phyloP scores from a whole-genome alignment of 2,888 invertebrate species.

The Nasonovia ribisnigri region DNA sequence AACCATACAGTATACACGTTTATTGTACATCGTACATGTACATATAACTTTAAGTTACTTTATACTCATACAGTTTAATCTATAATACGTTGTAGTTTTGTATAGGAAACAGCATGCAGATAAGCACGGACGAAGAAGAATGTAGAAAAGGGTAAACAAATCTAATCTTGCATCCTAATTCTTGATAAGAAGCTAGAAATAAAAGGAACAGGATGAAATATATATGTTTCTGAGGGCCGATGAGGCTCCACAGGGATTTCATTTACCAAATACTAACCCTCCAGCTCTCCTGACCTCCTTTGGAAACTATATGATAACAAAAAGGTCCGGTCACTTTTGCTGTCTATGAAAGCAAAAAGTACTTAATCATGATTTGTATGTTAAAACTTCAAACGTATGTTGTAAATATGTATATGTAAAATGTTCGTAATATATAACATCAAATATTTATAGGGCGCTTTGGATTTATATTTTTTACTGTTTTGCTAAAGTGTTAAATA shows the following conservation, averaged over 20 bases:
- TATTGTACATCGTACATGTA: too few relatives aligned
- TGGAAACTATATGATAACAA: constrained; percentile 53
- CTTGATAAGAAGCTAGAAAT: constrained; percentile 34
- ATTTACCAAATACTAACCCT: constrained; percentile 54
- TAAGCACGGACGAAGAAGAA: background rate
- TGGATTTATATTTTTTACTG: background rate
- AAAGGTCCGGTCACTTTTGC: constrained; percentile 51
- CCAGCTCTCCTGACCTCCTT: background rate
- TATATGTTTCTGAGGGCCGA: background rate
- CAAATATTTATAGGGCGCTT: background rate
- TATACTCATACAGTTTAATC: background rate
- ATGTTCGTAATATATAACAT: background rate
- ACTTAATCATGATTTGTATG: constrained; percentile 58
- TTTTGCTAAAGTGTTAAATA: background rate
- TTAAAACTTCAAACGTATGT: constrained; percentile 40
- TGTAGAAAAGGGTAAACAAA: background rate
- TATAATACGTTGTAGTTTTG: background rate
- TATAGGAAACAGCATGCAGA: background rate
- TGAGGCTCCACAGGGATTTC: constrained; percentile 50
- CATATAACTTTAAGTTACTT: background rate
- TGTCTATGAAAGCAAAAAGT: constrained; percentile 48
- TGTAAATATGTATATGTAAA: background rate
- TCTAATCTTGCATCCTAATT: constrained; percentile 32
- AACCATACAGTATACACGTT: background rate
- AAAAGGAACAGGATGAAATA: constrained; percentile 3